Percentiles rank a stretch among this genome's conserved stretches.
These are phyloP conservation scores for Rhopalosiphum padi DNA, from an alignment of 1,140 invertebrate species.

Conservation along the genomic window DNA sequence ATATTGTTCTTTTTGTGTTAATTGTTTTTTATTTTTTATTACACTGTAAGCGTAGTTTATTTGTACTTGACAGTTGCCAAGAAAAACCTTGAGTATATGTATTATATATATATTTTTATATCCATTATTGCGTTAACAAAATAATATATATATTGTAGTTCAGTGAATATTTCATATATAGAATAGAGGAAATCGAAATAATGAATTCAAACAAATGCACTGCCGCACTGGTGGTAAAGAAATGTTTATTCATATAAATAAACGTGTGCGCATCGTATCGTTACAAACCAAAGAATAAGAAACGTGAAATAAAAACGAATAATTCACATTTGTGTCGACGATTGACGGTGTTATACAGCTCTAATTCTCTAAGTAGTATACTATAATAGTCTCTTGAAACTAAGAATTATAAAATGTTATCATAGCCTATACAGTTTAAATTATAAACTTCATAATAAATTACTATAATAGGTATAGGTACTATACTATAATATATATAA, in stretches of 20 bases:
- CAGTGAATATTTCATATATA: slow-evolving; percentile 19
- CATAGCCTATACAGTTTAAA: background rate
- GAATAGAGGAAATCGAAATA: background rate
- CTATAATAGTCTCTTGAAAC: background rate
- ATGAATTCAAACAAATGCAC: slow-evolving; percentile 13
- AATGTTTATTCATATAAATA: slow-evolving; percentile 1
- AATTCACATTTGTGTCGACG: background rate
- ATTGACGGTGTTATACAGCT: background rate
- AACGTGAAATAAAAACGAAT: background rate
- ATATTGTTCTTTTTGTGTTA: background rate
- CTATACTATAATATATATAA: background rate
- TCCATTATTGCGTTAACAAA: background rate
- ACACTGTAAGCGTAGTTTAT: background rate
- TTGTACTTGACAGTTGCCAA: slow-evolving; percentile 18
- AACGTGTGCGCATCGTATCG: background rate
- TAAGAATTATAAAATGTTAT: background rate
- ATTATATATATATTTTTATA: background rate
- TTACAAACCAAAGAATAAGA: background rate
- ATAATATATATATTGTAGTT: slow-evolving; percentile 2
- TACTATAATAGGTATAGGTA: background rate
- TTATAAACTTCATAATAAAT: background rate
- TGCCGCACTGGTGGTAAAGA: background rate
- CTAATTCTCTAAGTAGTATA: background rate
- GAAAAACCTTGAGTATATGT: background rate
- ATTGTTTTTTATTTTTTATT: slow-evolving; percentile 22